Evolutionary conservation across 2,113 vertebrate species (phyloP).

Genomic region (Amphiprion ocellaris): DNA sequence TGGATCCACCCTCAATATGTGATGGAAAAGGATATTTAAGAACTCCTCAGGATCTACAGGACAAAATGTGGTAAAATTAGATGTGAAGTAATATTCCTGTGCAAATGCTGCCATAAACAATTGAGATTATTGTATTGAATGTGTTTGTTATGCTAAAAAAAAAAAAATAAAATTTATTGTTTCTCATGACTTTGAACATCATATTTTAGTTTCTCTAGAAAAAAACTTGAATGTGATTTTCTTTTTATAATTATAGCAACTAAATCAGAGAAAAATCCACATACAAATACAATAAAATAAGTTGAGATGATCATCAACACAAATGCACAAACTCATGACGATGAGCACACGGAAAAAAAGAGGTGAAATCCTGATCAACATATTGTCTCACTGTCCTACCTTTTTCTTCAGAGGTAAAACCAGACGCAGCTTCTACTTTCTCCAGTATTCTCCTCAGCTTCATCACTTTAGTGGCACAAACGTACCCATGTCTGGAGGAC

Average conservation of each 20-base stretch:
- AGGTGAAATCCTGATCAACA: neutral
- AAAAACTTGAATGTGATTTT: too few species aligned
- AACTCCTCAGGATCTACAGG: slow-evolving; percentile 97
- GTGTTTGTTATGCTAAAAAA: neutral
- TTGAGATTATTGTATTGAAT: neutral
- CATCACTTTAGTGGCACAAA: slow-evolving; percentile 99
- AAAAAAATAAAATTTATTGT: too few species aligned
- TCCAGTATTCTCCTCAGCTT: slow-evolving; percentile 98
- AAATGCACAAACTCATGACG: neutral
- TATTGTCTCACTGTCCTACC: slow-evolving; percentile 78
- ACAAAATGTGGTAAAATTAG: slow-evolving; percentile 43
- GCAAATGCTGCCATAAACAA: neutral
- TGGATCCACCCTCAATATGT: slow-evolving; percentile 97
- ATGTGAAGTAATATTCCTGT: slow-evolving; percentile 1
- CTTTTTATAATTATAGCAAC: too few species aligned
- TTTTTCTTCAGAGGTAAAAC: slow-evolving; percentile 99
- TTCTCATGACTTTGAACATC: neutral
- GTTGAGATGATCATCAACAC: slow-evolving; percentile 1
- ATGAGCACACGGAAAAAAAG: neutral
- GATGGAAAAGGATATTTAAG: slow-evolving; percentile 97
- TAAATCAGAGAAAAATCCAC: neutral
- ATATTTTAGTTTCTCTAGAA: too few species aligned
- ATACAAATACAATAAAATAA: neutral
- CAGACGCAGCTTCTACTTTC: slow-evolving; percentile 97
- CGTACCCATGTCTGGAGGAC: slow-evolving; percentile 92